Base-by-base conservation (phyloP, 2,888 invertebrate species). In the Bimastos eiseni region DNA sequence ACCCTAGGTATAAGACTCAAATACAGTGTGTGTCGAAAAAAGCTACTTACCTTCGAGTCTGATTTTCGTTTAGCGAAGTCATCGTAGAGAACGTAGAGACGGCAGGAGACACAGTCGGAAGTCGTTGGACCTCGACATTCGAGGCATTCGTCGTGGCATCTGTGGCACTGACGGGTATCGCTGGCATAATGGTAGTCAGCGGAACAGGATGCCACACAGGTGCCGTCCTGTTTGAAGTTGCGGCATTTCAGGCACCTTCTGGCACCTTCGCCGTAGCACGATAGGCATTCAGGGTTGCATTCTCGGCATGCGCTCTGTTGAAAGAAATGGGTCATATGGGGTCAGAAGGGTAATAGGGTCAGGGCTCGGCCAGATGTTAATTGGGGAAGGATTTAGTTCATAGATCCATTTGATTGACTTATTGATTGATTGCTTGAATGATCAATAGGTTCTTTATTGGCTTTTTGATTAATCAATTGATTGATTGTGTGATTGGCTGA, bases 131-230 rank as follows among this genome's bases (percentile, higher is more conserved):
- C 91, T 13, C 0, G 70, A 70, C 91, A 91, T 0, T 97, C 97
- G 15, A 97, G 96, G 94, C 99, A 99, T 95, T 98, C 98, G 0
- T 96, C 94, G 93, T 97, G 96, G 93, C 98, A 98, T 36, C 96
- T 96, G 36, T 97, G 96, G 94, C 98, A 98, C 21, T 24, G 86
- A 11, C 83, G 30, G 33, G 55, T 49, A 5, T 6, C 70, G 19
- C 97, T 97, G n/a, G 97, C 96, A 95, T 98, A 99, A 93, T 97
- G 97, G 30, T 96, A 95, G 94, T 98, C 98, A 93, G 99, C 99
- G 34, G 92, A 91, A 83, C 92, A 92, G 21, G n/a, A 33, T 49
- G 33, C 83, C 38, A 91, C 90, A 44, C 92, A 92, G 91, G 44
- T 84, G 36, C 91, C 91, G n/a, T 91, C 91, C 55, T 91, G 91